A percentile compares a stretch with the other conserved stretches of the same genome.
Evolutionary conservation across 2,113 vertebrate genomes (phyloP).

Genomic region (Synchiropus splendidus): DNA sequence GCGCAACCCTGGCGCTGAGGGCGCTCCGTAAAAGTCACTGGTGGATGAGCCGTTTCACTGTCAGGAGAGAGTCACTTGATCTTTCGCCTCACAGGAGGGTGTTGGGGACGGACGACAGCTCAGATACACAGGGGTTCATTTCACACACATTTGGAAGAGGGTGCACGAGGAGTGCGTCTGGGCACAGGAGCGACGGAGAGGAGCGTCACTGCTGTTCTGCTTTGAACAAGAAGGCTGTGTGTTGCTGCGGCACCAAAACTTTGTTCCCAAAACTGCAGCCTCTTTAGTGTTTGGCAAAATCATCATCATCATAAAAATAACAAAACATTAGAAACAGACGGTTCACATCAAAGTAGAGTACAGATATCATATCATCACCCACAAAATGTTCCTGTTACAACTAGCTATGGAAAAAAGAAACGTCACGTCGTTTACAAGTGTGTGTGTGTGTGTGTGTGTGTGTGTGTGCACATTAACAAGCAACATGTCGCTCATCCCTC

Average conservation of each 20-base stretch:
- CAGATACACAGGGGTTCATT: no score
- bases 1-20: no score
- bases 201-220: no score
- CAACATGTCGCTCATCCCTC: slow-evolving; percentile 18
- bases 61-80: no score
- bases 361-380: slow-evolving; percentile 60
- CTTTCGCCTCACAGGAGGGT: no score
- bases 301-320: slow-evolving; percentile 64
- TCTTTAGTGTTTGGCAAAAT: slow-evolving; percentile 78
- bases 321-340: slow-evolving; percentile 81
- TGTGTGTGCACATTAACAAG: slow-evolving; percentile 30
- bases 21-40: no score
- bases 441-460: slow-evolving; percentile 12
- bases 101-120: no score
- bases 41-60: no score
- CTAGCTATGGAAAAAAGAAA: slow-evolving; percentile 77
- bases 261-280: slow-evolving; percentile 4
- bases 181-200: no score
- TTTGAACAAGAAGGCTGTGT: neutral
- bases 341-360: slow-evolving; percentile 64
- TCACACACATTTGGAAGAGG: no score
- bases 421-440: slow-evolving; percentile 65
- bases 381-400: slow-evolving; percentile 89
- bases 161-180: no score
- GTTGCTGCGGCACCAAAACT: neutral